Evolutionary conservation across 2,888 invertebrate species (phyloP), one percentile per base, ranked within the genome.

Genomic region (Ganaspis brasiliensis): DNA sequence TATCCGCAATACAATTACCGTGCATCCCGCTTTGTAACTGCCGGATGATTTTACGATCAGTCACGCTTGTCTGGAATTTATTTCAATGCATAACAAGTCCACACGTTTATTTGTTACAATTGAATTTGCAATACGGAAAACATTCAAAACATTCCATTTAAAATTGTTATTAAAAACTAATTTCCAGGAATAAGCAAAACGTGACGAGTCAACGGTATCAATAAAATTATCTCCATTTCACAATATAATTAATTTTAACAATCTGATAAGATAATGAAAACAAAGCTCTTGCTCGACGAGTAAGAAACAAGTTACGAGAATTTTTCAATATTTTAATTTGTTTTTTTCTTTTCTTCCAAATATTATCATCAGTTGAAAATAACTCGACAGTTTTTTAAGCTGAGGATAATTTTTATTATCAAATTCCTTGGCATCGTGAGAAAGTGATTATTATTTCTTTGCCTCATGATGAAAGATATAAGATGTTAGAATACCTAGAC

Each of bases 11-110:
- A 24, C 63, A 63, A 63, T 63, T 37, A 63, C 40, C 21, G 37
- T 40, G 40, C 63, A 40, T 63, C 63, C 63, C 37, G 63, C 40
- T 40, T 40, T 63, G 40, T 63, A 63, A 63, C 63, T 63, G 21
- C 63, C 45, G 67, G 67, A 40, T 67, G 67, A 67, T 67, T 67
- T 67, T 67, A 67, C 45, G 40, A 67, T 67, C 67, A 67, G 40
- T 67, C 67, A 67, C 67, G 67, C 67, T 67, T 67, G 67, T 67
- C 67, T 67, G 45, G 67, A 67, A 67, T 67, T 67, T 67, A 67
- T 67, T 67, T 67, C 67, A 67, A 67, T 67, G 67, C 67, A 67
- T 67, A 67, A 67, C 67, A 67, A 67, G 67, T 67, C 67, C 10
- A 24, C 45, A 45, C 67, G 40, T 45, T 67, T 67, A 67, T 67